phyloP scores from a whole-genome alignment of 2,113 vertebrate genomes.

The Nyctibius bracteatus region DNA sequence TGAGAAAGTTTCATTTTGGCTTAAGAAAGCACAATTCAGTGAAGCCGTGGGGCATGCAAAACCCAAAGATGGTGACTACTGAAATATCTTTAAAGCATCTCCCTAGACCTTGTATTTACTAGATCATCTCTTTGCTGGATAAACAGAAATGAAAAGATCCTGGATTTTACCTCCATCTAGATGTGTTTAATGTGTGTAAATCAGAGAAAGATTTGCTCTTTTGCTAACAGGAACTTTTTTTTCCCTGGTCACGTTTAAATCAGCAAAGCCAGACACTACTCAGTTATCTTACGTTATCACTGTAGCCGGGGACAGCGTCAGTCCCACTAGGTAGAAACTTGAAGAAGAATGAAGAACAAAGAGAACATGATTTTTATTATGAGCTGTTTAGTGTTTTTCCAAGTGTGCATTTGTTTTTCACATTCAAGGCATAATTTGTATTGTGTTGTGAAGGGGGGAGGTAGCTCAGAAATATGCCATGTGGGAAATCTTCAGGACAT shows the following conservation, averaged over 20 bases:
- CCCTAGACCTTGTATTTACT: neutral
- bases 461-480: neutral
- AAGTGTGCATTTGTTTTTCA: neutral
- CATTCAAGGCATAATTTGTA: neutral
- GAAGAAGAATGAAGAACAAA: slow-evolving; percentile 6
- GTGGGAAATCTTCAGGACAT: slow-evolving; percentile 5
- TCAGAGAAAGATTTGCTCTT: neutral
- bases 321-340: slow-evolving; percentile 6
- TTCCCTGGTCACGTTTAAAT: neutral
- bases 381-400: neutral
- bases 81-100: slow-evolving; percentile 3
- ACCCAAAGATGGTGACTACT: neutral
- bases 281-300: neutral
- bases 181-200: slow-evolving; percentile 10
- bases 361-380: neutral
- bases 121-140: neutral
- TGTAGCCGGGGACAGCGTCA: neutral
- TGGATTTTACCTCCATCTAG: slow-evolving; percentile 20
- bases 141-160: slow-evolving; percentile 25
- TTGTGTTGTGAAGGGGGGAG: neutral
- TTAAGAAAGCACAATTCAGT: neutral
- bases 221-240: neutral
- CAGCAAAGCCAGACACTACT: neutral
- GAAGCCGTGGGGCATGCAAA: neutral
- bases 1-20: neutral